phyloP scores from a whole-genome alignment of 2,113 vertebrate genomes.

The Poicephalus meyeri region DNA sequence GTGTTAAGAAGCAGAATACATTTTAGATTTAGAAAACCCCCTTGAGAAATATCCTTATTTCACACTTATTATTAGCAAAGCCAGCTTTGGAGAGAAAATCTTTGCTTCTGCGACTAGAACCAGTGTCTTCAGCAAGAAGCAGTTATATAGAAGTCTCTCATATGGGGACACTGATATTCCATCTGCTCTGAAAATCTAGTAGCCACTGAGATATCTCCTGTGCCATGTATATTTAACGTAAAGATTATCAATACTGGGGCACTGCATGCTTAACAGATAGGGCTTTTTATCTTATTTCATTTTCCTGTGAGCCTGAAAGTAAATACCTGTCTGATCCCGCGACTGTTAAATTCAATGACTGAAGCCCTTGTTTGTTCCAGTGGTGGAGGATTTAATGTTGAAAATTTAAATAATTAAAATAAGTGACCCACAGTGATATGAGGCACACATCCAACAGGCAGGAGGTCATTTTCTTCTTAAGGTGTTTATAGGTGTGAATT shows the following conservation, averaged over 20 bases:
- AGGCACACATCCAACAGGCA: constrained; percentile 13
- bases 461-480: constrained; percentile 28
- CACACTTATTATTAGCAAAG: constrained; percentile 64
- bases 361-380: constrained; percentile 2
- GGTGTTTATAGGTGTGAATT: constrained; percentile 38
- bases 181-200: constrained; percentile 34
- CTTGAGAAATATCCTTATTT: constrained; percentile 65
- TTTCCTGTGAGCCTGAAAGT: neutral
- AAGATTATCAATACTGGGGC: constrained; percentile 27
- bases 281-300: neutral
- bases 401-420: constrained; percentile 49
- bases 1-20: constrained; percentile 36
- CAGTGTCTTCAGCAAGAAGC: constrained; percentile 23
- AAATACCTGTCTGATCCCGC: neutral
- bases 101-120: constrained; percentile 7
- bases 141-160: neutral
- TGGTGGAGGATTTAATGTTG: neutral
- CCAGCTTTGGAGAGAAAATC: constrained; percentile 54
- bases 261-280: neutral
- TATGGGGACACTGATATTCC: neutral
- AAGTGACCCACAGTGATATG: constrained; percentile 17
- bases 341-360: constrained; percentile 11
- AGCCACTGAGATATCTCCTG: constrained; percentile 25
- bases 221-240: neutral
- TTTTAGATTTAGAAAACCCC: constrained; percentile 67